These are phyloP conservation scores for Pristionchus maxplancki DNA, from an alignment of 2,888 invertebrate species.

Conservation along the genomic window DNA sequence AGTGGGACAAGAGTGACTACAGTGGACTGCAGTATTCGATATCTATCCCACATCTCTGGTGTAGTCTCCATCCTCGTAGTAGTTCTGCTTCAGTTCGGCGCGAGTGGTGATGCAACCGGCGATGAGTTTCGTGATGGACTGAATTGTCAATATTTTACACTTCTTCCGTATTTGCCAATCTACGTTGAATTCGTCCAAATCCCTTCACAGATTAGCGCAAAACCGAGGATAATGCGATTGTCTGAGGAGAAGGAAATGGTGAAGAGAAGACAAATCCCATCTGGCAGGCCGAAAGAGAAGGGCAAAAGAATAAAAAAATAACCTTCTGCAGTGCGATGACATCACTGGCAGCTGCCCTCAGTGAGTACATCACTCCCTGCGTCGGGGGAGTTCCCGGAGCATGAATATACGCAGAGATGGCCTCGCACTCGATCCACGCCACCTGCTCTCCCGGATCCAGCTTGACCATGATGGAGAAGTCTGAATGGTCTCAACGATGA, in stretches of 20 bases:
- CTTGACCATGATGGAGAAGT: conserved; percentile 28
- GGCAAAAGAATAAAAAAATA: no score
- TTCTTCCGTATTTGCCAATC: no score
- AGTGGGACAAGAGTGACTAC: neutral
- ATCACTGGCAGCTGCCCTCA: neutral
- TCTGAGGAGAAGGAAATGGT: neutral
- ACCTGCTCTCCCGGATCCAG: conserved; percentile 37
- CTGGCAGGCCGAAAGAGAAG: neutral
- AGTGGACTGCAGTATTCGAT: neutral
- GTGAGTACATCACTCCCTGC: conserved; percentile 31
- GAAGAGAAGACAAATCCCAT: no score
- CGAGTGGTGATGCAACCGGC: neutral
- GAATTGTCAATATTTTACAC: no score
- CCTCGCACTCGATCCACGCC: conserved; percentile 43
- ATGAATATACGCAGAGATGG: conserved; percentile 32
- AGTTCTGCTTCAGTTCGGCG: conserved; percentile 6
- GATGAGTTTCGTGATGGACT: conserved; percentile 17
- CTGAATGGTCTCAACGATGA: neutral
- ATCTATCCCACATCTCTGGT: neutral
- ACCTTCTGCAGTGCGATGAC: conserved; percentile 42
- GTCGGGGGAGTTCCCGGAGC: conserved; percentile 29
- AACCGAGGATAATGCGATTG: no score
- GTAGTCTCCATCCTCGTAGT: conserved; percentile 35
- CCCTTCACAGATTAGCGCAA: neutral
- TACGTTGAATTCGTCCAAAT: neutral